These are phyloP conservation scores for Corvus moneduloides DNA, from an alignment of 2,113 vertebrate species.

Conservation along the genomic window DNA sequence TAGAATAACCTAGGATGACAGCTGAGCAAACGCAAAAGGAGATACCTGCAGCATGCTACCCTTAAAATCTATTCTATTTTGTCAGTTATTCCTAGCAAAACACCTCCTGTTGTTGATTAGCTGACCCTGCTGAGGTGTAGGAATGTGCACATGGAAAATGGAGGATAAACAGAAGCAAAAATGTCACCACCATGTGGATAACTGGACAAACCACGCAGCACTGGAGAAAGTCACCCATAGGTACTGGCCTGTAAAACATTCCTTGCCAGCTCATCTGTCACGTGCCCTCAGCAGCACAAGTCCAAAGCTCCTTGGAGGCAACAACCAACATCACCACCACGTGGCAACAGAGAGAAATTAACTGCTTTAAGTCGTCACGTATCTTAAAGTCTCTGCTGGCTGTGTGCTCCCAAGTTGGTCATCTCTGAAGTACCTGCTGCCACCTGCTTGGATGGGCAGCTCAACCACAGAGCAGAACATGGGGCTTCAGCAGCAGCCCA, in stretches of 20 bases:
- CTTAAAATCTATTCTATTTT: not conserved
- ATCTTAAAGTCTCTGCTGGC: accelerated
- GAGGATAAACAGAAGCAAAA: not conserved
- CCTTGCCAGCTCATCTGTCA: not conserved
- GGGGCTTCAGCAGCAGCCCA: not conserved
- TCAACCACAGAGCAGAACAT: not conserved
- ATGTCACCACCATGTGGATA: not conserved
- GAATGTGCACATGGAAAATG: not conserved
- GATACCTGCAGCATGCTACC: not conserved
- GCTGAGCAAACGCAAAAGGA: not conserved
- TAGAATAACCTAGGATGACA: not conserved
- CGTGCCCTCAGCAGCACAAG: not conserved
- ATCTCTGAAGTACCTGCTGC: not conserved
- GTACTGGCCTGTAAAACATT: not conserved
- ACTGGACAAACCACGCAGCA: not conserved
- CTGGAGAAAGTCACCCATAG: not conserved
- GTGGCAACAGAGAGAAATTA: not conserved
- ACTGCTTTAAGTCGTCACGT: not conserved
- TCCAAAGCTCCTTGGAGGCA: not conserved
- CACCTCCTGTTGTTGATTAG: not conserved
- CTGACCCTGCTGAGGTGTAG: not conserved
- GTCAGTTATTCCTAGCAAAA: not conserved
- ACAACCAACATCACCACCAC: conserved; percentile 2
- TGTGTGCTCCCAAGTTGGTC: not conserved
- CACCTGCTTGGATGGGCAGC: not conserved